Conservation (phyloP, 1,140 invertebrate genomes). For the Holcopasites calliopsidis region DNA sequence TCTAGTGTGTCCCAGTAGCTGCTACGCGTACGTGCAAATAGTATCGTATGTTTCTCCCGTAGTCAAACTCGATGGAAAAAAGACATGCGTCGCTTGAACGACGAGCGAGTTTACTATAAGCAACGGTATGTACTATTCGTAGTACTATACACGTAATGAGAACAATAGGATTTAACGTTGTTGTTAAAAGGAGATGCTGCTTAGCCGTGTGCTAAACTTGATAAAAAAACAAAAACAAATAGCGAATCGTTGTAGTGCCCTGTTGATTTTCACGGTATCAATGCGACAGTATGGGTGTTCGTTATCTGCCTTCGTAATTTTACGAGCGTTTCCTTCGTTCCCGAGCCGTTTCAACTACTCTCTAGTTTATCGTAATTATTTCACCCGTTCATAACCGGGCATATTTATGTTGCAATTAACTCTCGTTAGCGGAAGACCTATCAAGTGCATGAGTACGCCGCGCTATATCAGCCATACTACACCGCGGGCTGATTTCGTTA, state of each 20-base stretch:
- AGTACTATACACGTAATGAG: too few species aligned
- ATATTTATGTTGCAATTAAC: constrained; percentile 60
- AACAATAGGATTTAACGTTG: neutral
- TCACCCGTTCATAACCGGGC: constrained; percentile 42
- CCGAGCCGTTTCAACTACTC: constrained; percentile 18
- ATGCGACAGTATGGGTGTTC: constrained; percentile 21
- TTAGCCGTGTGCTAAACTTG: constrained; percentile 19
- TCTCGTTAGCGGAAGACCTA: constrained; percentile 53
- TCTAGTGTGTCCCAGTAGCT: neutral
- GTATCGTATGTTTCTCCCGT: neutral
- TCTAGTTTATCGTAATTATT: constrained; percentile 57
- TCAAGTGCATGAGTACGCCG: constrained; percentile 50
- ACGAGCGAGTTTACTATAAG: neutral
- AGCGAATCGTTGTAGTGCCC: constrained; percentile 30
- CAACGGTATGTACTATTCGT: neutral
- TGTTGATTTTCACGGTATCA: constrained; percentile 31
- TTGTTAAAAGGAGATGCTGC: too few species aligned
- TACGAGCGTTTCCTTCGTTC: constrained; percentile 39
- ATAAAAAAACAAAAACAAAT: constrained; percentile 33
- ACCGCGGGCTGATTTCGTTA: constrained; percentile 50
- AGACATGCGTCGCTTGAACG: neutral
- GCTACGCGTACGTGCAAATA: neutral
- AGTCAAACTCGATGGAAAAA: neutral
- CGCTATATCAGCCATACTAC: constrained; percentile 45
- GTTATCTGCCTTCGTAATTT: constrained; percentile 37